A percentile compares a stretch with the other conserved stretches of the same genome.
These are phyloP conservation scores for Jaculus jaculus DNA, from an alignment of 2,113 vertebrate species.

Conservation along the genomic window DNA sequence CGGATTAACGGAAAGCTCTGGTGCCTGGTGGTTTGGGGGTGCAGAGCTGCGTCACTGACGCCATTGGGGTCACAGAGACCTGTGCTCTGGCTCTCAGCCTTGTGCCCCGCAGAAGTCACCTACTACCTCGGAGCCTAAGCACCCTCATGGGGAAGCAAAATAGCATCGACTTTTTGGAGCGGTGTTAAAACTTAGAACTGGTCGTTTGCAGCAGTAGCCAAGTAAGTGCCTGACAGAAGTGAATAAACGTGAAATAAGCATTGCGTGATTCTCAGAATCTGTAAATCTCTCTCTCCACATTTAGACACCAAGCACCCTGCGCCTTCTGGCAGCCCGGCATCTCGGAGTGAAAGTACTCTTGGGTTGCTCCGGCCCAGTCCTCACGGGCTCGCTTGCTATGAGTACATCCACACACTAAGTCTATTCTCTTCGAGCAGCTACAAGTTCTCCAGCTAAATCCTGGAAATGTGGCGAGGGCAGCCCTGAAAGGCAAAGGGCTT, in stretches of 20 bases:
- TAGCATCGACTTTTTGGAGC: too few relatives aligned
- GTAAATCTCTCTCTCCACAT: accelerated
- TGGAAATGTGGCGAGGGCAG: background rate
- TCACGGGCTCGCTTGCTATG: accelerated
- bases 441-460: background rate
- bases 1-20: background rate
- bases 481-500: background rate
- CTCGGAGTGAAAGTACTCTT: background rate
- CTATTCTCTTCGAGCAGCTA: background rate
- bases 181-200: background rate
- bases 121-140: background rate
- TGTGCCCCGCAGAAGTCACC: background rate
- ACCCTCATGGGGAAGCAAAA: background rate
- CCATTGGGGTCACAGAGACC: background rate
- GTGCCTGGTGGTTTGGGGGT: background rate
- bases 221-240: background rate
- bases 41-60: background rate
- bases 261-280: background rate
- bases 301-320: background rate
- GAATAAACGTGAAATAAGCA: too few relatives aligned
- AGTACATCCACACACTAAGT: accelerated
- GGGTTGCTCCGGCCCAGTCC: too few relatives aligned
- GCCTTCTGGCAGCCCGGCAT: background rate
- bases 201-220: background rate
- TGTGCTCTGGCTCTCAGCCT: background rate